Conservation (phyloP, 2,888 invertebrate species). For the Euphydryas editha region DNA sequence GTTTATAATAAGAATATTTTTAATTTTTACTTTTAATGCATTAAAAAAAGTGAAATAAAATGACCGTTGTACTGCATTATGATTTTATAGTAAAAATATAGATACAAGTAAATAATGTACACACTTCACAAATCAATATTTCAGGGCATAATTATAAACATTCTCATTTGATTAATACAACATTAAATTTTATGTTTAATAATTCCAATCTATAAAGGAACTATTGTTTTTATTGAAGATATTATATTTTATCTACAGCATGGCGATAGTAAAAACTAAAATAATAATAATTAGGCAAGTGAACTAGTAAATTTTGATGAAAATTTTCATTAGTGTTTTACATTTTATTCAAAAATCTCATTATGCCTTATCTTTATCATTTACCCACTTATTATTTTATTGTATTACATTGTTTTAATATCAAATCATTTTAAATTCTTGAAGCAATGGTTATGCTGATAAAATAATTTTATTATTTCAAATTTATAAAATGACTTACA, state of each 20-base stretch:
- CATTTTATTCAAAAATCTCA: conserved; percentile 5
- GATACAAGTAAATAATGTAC: conserved; percentile 77
- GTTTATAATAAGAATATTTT: background rate
- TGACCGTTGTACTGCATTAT: conserved; percentile 75
- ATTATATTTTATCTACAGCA: conserved; percentile 24
- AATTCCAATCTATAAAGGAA: conserved; percentile 39
- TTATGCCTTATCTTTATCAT: conserved; percentile 12
- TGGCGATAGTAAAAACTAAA: conserved; percentile 26
- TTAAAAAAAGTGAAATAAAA: conserved; percentile 62
- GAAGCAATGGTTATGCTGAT: conserved; percentile 23
- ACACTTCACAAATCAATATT: conserved; percentile 75
- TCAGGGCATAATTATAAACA: conserved; percentile 56
- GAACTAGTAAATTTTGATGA: conserved; percentile 20
- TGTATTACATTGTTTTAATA: background rate
- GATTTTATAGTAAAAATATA: conserved; percentile 83
- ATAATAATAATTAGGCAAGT: conserved; percentile 30
- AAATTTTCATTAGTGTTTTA: conserved; percentile 15
- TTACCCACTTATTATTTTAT: conserved; percentile 9
- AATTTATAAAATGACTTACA: conserved; percentile 1
- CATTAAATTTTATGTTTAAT: conserved; percentile 33
- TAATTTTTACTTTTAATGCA: conserved; percentile 6
- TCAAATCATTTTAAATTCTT: conserved; percentile 11
- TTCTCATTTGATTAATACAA: conserved; percentile 37
- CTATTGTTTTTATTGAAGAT: conserved; percentile 32
- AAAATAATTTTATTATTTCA: conserved; percentile 11